phyloP scores from a whole-genome alignment of 1,140 invertebrate species.

The Sitodiplosis mosellana region DNA sequence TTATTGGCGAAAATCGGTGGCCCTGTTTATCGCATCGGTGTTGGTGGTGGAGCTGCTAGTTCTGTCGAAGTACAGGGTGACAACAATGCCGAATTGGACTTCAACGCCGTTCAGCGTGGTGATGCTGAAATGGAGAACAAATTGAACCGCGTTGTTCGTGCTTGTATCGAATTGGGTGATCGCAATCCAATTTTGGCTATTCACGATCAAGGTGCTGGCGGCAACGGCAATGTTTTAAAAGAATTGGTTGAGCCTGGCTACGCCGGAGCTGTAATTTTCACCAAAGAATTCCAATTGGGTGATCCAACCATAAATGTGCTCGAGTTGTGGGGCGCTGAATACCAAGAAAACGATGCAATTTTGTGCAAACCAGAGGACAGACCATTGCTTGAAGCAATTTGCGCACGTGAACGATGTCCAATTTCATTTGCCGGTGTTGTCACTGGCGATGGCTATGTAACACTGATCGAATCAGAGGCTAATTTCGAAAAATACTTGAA shows the following conservation, averaged over 20 bases:
- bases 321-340: conserved; percentile 96
- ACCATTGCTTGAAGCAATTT: conserved; percentile 47
- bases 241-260: conserved; percentile 76
- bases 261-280: conserved; percentile 77
- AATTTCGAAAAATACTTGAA: conserved; percentile 23
- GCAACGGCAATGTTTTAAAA: conserved; percentile 95
- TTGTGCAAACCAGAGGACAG: conserved; percentile 49
- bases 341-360: conserved; percentile 90
- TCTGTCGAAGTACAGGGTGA: conserved; percentile 85
- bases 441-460: conserved; percentile 68
- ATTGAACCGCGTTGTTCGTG: conserved; percentile 79
- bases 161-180: conserved; percentile 65
- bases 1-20: conserved; percentile 88
- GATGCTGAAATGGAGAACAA: conserved; percentile 99
- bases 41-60: conserved; percentile 90
- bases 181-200: conserved; percentile 75
- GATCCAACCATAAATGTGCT: conserved; percentile 85
- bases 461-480: conserved; percentile 44
- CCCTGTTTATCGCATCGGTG: conserved; percentile 90
- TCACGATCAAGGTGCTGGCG: conserved; percentile 49
- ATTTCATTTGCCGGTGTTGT: conserved; percentile 86
- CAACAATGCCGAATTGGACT: conserved; percentile 74
- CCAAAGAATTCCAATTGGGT: conserved; percentile 73
- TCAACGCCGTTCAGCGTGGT: conserved; percentile 90
- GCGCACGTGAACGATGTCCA: conserved; percentile 74